A percentile compares a stretch with the other conserved stretches of the same genome.
Conservation (phyloP, 2,113 vertebrate species). For the western clawed frog (Xenopus tropicalis) region DNA sequence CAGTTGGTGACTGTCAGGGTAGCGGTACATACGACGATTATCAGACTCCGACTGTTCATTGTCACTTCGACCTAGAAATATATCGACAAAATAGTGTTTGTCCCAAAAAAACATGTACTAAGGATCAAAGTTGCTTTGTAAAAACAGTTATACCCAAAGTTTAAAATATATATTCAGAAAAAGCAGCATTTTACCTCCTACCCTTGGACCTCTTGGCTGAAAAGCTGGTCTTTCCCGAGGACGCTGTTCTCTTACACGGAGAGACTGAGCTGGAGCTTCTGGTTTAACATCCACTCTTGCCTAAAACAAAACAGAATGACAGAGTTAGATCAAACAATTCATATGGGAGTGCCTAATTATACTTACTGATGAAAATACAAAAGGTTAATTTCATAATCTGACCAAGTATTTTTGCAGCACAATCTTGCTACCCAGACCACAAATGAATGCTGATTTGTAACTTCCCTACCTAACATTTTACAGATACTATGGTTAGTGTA, state of each 20-base stretch:
- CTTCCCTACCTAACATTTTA: too few species aligned
- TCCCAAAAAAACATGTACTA: fast-evolving
- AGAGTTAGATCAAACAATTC: neutral
- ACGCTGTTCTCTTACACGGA: slow-evolving; percentile 84
- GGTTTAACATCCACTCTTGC: slow-evolving; percentile 82
- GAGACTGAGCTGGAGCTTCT: slow-evolving; percentile 76
- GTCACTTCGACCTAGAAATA: slow-evolving; percentile 73
- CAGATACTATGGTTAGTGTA: too few species aligned
- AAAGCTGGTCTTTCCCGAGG: slow-evolving; percentile 83
- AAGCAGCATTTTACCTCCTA: slow-evolving; percentile 73
- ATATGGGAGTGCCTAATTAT: too few species aligned
- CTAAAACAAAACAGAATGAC: slow-evolving; percentile 61
- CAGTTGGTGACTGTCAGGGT: slow-evolving; percentile 93
- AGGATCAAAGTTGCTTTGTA: neutral
- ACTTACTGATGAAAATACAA: too few species aligned
- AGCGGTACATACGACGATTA: slow-evolving; percentile 79
- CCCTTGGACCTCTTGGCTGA: slow-evolving; percentile 77
- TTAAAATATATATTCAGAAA: neutral
- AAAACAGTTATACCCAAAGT: neutral
- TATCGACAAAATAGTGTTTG: too few species aligned
- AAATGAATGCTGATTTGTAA: too few species aligned
- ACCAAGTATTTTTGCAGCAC: too few species aligned
- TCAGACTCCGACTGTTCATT: slow-evolving; percentile 83
- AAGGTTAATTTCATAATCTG: too few species aligned
- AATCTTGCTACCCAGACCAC: too few species aligned